phyloP scores from a whole-genome alignment of 64 coral and sea anemone genomes.

The Exaiptasia diaphana region DNA sequence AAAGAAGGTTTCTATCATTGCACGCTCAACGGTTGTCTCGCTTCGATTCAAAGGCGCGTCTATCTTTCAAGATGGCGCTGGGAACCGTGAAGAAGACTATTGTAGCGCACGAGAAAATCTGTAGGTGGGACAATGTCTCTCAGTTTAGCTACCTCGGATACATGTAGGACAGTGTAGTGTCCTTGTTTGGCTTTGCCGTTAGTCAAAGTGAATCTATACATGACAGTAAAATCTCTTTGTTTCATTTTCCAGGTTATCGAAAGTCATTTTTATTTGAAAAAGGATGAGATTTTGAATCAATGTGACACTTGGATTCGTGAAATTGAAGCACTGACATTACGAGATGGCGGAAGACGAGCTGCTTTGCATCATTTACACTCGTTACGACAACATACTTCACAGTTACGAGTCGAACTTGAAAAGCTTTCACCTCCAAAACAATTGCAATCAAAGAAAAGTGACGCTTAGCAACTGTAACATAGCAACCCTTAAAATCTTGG shows the following conservation, averaged over 20 bases:
- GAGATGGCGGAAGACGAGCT: conserved; percentile 55
- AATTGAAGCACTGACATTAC: conserved; percentile 56
- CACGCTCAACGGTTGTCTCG: too few relatives aligned
- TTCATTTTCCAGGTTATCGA: conserved; percentile 78
- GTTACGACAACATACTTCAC: conserved; percentile 75
- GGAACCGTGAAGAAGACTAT: too few relatives aligned
- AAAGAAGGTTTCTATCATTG: too few relatives aligned
- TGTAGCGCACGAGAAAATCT: too few relatives aligned
- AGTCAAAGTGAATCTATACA: not conserved
- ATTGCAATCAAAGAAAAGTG: not conserved
- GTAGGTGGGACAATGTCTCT: too few relatives aligned
- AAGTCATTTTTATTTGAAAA: conserved; percentile 94
- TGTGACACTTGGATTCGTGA: conserved; percentile 90
- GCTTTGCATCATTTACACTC: conserved; percentile 91
- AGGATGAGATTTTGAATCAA: conserved; percentile 84
- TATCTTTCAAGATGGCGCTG: too few relatives aligned
- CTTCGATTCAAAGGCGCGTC: too few relatives aligned
- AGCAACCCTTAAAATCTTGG: too few relatives aligned
- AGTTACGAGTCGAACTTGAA: conserved; percentile 65
- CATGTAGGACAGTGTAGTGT: too few relatives aligned
- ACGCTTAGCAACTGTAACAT: too few relatives aligned
- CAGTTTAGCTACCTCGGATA: too few relatives aligned
- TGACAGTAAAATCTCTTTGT: not conserved
- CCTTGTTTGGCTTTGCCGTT: too few relatives aligned
- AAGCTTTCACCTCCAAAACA: conserved; percentile 67